Base-by-base conservation (phyloP, 2,113 vertebrate species). In the Corydoras sp. region DNA sequence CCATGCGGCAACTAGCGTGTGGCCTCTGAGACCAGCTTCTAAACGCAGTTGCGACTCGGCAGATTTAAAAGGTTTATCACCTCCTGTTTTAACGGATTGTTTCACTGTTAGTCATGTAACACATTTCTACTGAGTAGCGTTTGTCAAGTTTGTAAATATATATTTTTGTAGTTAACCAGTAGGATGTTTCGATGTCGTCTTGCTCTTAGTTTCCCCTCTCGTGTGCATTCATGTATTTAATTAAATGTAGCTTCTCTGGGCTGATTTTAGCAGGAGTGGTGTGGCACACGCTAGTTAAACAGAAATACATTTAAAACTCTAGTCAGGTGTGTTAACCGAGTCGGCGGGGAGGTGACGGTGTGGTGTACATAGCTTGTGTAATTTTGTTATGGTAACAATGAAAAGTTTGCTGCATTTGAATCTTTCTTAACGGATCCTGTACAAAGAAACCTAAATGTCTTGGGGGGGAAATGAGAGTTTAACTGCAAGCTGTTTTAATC, bases 351-450 rank as follows among this genome's bases (percentile, higher is more conserved):
- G 62, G 81, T 79, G 53, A 83, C 35, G n/a, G 76, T 63, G 72
- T 78, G 51, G 54, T 90, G 89, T 89, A 89, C 83, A 90, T 88
- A 89, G 77, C 74, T 82, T 82, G 83, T 88, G 83, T 88, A 84
- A 84, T 81, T 81, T 86, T 89, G 87, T 86, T 84, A 88, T 86
- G 83, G 81, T 83, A 58, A 72, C 30, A 60, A 63, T 77, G 82
- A 79, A 72, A 80, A 67, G 80, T 80, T 72, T 69, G 68, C 76
- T 86, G 77, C 65, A 73, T 73, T 63, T 51, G 74, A 83, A 83
- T 81, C 74, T 88, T 89, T 89, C 83, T 79, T 81, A 86, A 87
- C 78, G 84, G 83, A 80, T 80, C 80, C 81, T 89, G 87, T 90
- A 89, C 73, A 90, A 87, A 83, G 53, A 87, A 76, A 80, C 80